These are phyloP conservation scores for Hyposoter didymator DNA, from an alignment of 2,888 invertebrate genomes.

Conservation along the genomic window DNA sequence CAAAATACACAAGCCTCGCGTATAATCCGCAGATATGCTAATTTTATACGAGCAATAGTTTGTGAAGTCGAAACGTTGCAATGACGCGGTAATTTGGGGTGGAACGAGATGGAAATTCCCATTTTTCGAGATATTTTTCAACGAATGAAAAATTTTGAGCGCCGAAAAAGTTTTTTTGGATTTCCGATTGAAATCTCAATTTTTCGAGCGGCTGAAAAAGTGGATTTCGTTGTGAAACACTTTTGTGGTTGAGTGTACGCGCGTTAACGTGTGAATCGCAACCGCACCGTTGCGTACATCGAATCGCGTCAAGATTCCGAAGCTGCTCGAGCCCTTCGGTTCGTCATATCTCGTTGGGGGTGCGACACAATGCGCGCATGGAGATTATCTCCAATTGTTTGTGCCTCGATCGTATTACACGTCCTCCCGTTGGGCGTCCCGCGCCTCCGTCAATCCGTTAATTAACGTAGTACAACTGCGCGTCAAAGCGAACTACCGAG, in stretches of 20 bases:
- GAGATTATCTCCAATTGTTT: conserved; percentile 1
- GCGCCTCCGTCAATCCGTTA: neutral
- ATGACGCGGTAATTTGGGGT: neutral
- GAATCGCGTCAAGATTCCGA: conserved; percentile 10
- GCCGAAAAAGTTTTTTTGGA: too few relatives aligned
- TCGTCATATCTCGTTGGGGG: neutral
- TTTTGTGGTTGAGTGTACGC: neutral
- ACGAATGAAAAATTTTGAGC: neutral
- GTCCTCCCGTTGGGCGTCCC: neutral
- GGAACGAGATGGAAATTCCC: neutral
- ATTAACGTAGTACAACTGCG: neutral
- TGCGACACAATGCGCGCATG: neutral
- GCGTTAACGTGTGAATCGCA: neutral
- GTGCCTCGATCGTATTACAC: conserved; percentile 2
- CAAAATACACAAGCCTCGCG: conserved; percentile 7
- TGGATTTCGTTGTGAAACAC: too few relatives aligned
- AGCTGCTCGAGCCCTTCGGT: neutral
- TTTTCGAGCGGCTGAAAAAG: too few relatives aligned
- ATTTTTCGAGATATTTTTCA: neutral
- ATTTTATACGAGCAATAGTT: neutral
- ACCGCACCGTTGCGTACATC: neutral
- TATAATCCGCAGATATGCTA: neutral
- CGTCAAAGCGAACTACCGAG: neutral
- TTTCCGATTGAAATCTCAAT: too few relatives aligned
- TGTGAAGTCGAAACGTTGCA: neutral